Percentiles rank a stretch among this genome's conserved stretches.
Evolutionary conservation across 2,797 vertebrate genomes (phyloP).

Genomic region (Ctenochaetus hawaiiensis): DNA sequence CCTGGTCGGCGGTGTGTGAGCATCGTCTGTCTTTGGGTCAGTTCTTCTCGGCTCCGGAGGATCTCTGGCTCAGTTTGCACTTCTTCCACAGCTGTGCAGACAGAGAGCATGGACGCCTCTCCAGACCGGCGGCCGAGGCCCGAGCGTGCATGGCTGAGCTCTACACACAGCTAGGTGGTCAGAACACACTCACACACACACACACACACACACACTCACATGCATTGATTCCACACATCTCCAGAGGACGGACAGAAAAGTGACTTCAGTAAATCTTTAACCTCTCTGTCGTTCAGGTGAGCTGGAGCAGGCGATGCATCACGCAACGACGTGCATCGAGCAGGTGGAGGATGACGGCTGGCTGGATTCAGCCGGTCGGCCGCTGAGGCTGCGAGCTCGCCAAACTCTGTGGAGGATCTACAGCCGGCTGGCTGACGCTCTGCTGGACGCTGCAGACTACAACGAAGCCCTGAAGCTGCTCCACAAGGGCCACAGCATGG

Average conservation of each 20-base stretch:
- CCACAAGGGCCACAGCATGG: slow-evolving; percentile 23
- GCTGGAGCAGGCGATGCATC: slow-evolving; percentile 48
- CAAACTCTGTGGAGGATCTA: slow-evolving; percentile 36
- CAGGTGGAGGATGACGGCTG: slow-evolving; percentile 22
- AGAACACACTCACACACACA: neutral
- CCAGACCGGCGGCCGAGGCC: slow-evolving; percentile 63
- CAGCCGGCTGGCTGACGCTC: slow-evolving; percentile 24
- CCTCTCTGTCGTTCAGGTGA: slow-evolving; percentile 43
- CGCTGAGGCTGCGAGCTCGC: slow-evolving; percentile 34
- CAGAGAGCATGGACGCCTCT: slow-evolving; percentile 17
- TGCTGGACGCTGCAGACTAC: neutral
- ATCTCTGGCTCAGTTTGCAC: slow-evolving; percentile 72
- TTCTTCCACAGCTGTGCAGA: slow-evolving; percentile 72
- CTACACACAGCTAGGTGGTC: slow-evolving; percentile 72
- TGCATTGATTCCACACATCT: neutral
- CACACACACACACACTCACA: slow-evolving; percentile 4
- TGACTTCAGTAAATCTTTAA: neutral
- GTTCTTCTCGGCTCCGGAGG: slow-evolving; percentile 68
- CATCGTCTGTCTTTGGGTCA: slow-evolving; percentile 63
- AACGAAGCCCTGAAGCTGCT: slow-evolving; percentile 35
- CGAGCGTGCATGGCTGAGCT: slow-evolving; percentile 61
- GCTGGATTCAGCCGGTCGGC: slow-evolving; percentile 28
- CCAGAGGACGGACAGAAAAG: neutral
- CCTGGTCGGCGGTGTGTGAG: slow-evolving; percentile 63
- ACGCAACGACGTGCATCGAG: slow-evolving; percentile 46